Evolutionary conservation across 2,888 invertebrate species (phyloP).

Genomic region (Lamellibrachia satsuma): DNA sequence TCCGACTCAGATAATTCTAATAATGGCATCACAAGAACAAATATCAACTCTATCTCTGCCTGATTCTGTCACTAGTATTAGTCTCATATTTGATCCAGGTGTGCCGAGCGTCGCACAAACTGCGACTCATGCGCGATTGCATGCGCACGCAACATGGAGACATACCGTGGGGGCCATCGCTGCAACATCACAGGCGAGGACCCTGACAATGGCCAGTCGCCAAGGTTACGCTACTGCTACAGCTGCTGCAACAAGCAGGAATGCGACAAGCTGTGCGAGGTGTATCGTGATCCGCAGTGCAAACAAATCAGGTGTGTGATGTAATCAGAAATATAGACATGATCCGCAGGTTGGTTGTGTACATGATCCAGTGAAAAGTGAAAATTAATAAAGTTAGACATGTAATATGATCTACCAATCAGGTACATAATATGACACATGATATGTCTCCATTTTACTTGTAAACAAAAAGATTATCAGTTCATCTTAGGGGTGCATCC

Average conservation of each 20-base stretch:
- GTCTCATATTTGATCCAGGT: constrained; percentile 35
- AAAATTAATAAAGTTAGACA: neutral
- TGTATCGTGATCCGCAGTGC: constrained; percentile 55
- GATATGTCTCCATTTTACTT: too few relatives aligned
- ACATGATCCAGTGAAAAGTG: neutral
- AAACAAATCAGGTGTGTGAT: constrained; percentile 52
- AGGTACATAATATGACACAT: too few relatives aligned
- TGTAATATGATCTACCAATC: too few relatives aligned
- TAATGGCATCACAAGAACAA: neutral
- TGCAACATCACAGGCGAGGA: constrained; percentile 57
- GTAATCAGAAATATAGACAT: neutral
- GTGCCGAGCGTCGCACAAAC: constrained; percentile 39
- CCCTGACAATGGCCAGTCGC: constrained; percentile 58
- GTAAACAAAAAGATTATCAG: too few relatives aligned
- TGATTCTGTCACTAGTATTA: neutral
- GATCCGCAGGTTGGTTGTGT: constrained; percentile 42
- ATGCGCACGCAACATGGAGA: constrained; percentile 43
- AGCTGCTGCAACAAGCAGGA: constrained; percentile 56
- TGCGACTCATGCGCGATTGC: constrained; percentile 41
- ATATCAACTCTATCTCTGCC: neutral
- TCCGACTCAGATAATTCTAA: too few relatives aligned
- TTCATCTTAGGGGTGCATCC: too few relatives aligned
- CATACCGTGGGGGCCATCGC: constrained; percentile 39
- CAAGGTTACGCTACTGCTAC: constrained; percentile 56
- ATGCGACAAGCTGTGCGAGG: constrained; percentile 54